Evolutionary conservation across 2,113 vertebrate species (phyloP).

Genomic region (Melospiza georgiana): DNA sequence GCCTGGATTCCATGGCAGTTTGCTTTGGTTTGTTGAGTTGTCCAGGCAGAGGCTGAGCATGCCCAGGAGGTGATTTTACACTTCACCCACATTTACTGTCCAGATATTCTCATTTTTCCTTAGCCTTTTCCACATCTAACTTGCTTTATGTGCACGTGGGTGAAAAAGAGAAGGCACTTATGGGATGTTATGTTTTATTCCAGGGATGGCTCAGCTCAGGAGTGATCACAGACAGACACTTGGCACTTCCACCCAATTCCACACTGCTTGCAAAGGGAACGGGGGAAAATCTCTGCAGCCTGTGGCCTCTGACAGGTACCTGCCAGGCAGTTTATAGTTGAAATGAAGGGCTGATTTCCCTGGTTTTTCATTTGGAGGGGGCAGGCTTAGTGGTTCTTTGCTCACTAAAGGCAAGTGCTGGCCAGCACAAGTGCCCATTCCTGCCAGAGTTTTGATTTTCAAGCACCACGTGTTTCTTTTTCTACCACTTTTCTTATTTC

Average conservation of each 20-base stretch:
- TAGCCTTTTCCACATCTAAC: not conserved
- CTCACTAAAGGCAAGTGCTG: not conserved
- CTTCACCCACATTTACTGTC: not conserved
- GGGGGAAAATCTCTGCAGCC: not conserved
- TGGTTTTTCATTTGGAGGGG: not conserved
- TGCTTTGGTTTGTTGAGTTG: not conserved
- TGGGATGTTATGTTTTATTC: not conserved
- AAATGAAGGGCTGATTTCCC: not conserved
- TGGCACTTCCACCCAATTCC: not conserved
- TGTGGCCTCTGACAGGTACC: not conserved
- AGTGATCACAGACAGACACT: not conserved
- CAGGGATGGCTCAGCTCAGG: not conserved
- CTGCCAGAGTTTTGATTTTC: not conserved
- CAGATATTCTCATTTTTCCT: not conserved
- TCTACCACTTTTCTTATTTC: not conserved
- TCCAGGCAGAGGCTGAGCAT: not conserved
- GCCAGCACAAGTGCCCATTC: not conserved
- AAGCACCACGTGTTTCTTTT: not conserved
- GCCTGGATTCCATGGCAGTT: rapidly evolving
- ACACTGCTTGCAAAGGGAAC: not conserved
- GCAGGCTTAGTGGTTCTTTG: not conserved
- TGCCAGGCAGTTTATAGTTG: not conserved
- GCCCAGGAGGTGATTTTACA: not conserved
- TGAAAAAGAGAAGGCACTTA: not conserved
- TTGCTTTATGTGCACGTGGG: rapidly evolving